Conservation (phyloP, 2,888 invertebrate genomes). For the Acheta domesticus region DNA sequence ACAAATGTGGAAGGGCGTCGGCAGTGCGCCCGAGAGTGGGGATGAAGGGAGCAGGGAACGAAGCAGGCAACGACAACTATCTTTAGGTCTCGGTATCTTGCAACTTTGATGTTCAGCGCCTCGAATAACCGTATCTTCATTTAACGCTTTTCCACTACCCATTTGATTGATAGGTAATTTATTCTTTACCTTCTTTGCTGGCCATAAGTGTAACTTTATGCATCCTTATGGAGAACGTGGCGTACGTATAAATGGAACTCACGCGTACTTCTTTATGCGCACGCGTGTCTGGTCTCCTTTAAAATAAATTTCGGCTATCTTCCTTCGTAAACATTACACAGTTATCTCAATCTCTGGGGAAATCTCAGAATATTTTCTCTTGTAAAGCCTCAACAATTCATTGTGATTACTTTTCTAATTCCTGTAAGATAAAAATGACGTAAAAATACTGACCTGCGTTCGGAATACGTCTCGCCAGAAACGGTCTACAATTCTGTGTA, state of each 20-base stretch:
- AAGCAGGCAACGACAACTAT: too few species aligned
- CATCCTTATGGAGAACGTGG: background rate
- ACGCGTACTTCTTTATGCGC: background rate
- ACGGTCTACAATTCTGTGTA: background rate
- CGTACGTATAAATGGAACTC: background rate
- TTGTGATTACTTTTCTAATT: conserved; percentile 3
- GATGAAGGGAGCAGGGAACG: too few species aligned
- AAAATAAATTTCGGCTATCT: background rate
- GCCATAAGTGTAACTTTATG: background rate
- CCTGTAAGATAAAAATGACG: conserved; percentile 7
- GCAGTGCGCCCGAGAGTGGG: too few species aligned
- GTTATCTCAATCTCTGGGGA: conserved; percentile 6
- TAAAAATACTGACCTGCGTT: background rate
- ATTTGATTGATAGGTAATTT: background rate
- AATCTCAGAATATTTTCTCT: background rate
- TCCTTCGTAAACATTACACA: background rate
- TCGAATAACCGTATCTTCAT: too few species aligned
- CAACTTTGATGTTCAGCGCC: too few species aligned
- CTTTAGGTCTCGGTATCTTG: too few species aligned
- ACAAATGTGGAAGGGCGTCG: too few species aligned
- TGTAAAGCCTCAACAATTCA: conserved; percentile 4
- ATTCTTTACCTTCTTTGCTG: background rate
- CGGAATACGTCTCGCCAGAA: background rate
- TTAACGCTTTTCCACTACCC: too few species aligned
- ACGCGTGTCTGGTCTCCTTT: background rate